These are phyloP conservation scores for Drosophila nikananu DNA, from an alignment of 1,140 invertebrate genomes.

Conservation along the genomic window DNA sequence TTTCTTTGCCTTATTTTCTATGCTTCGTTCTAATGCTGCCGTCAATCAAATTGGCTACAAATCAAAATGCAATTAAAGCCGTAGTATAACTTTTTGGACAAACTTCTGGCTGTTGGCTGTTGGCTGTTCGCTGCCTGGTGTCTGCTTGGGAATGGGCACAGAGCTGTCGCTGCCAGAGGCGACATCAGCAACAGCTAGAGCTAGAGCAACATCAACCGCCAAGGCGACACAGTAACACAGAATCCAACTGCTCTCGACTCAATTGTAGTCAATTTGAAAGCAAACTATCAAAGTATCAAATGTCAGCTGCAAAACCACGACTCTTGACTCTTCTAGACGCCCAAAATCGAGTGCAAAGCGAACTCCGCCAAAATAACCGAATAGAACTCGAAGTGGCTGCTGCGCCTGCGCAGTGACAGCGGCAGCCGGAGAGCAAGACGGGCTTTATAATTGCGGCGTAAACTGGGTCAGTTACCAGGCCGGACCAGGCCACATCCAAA, in stretches of 20 bases:
- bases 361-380: conserved; percentile 13
- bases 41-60: conserved; percentile 57
- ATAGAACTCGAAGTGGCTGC: conserved; percentile 29
- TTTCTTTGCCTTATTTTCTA: conserved; percentile 14
- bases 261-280: conserved; percentile 83
- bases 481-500: conserved; percentile 43
- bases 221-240: conserved; percentile 75
- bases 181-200: conserved; percentile 44
- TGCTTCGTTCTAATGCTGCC: conserved; percentile 16
- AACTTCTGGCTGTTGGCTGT: conserved; percentile 45
- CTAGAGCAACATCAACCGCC: conserved; percentile 26
- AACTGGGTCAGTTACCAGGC: conserved; percentile 69
- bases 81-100: conserved; percentile 56
- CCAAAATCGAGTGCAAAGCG: conserved; percentile 67
- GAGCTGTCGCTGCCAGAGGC: conserved; percentile 58
- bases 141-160: conserved; percentile 72
- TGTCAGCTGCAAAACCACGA: conserved; percentile 63
- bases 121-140: conserved; percentile 10
- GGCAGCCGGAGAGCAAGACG: conserved; percentile 47
- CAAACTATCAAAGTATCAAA: conserved; percentile 81
- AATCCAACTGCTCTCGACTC: conserved; percentile 58
- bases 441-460: conserved; percentile 78
- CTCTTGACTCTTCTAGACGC: conserved; percentile 55
- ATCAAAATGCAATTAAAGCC: conserved; percentile 76
- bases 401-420: conserved; percentile 71